These are phyloP conservation scores for Drosophila bipectinata DNA, from an alignment of 1,140 invertebrate genomes.

Conservation along the genomic window DNA sequence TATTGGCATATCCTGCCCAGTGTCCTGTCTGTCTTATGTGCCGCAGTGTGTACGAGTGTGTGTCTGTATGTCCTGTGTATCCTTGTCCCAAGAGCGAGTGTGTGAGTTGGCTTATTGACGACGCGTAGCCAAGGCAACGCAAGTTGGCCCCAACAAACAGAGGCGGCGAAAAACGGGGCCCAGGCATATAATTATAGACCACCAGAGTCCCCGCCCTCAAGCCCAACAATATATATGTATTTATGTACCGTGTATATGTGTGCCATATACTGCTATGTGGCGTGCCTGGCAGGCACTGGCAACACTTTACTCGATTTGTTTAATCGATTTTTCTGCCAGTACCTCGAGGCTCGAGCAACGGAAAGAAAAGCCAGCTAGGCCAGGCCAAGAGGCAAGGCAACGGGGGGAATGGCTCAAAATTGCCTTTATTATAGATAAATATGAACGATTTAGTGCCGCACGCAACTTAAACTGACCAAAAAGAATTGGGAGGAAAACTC, in stretches of 20 bases:
- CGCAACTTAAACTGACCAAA: conserved; percentile 63
- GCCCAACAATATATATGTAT: conserved; percentile 22
- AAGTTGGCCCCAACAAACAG: conserved; percentile 54
- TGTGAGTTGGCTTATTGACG: conserved; percentile 54
- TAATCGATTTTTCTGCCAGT: conserved; percentile 78
- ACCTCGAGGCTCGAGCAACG: conserved; percentile 26
- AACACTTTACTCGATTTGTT: conserved; percentile 81
- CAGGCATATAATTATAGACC: conserved; percentile 59
- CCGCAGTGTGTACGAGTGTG: conserved; percentile 7
- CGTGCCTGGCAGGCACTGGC: conserved; percentile 56
- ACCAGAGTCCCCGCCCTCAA: conserved; percentile 5
- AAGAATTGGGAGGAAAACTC: conserved; percentile 7
- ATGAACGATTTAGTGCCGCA: conserved; percentile 71
- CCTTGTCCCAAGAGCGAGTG: conserved; percentile 23
- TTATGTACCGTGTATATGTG: conserved; percentile 18
- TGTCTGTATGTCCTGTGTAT: conserved; percentile 15
- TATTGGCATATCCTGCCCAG: conserved; percentile 63
- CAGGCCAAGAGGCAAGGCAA: neutral
- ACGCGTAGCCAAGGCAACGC: conserved; percentile 55
- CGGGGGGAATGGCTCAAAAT: conserved; percentile 56
- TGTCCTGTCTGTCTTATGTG: conserved; percentile 23
- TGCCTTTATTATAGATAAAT: conserved; percentile 82
- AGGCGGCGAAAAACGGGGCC: conserved; percentile 32
- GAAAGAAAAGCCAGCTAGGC: neutral
- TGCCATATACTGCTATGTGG: conserved; percentile 45